A percentile compares a stretch with the other conserved stretches of the same genome.
Evolutionary conservation across 2,113 vertebrate genomes (phyloP).

Genomic region (Paradoxurus hermaphroditus): DNA sequence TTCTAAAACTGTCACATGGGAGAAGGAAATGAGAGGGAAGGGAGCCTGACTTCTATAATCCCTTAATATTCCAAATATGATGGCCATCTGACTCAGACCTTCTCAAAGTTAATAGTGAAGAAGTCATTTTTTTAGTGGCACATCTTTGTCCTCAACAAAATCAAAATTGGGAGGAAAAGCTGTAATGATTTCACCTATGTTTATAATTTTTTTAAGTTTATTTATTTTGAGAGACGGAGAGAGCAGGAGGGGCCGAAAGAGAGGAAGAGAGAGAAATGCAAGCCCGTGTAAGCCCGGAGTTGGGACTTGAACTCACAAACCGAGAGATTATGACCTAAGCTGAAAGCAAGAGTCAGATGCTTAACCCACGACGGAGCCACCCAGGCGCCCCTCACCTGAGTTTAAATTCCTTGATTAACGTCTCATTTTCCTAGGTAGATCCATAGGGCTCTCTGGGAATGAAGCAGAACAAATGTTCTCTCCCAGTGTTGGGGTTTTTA

Average conservation of each 20-base stretch:
- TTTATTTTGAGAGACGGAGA: no score
- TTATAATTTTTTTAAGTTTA: neutral
- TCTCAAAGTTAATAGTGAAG: neutral
- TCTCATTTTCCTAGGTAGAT: neutral
- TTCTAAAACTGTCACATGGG: neutral
- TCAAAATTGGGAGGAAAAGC: slow-evolving; percentile 21
- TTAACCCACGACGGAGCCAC: no score
- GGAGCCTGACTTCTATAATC: neutral
- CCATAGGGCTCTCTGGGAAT: neutral
- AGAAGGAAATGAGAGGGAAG: slow-evolving; percentile 28
- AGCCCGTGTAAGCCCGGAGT: no score
- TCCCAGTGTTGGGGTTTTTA: neutral
- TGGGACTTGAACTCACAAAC: no score
- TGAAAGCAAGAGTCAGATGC: no score
- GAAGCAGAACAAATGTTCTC: neutral
- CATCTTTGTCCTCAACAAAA: slow-evolving; percentile 44
- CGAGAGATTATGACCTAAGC: no score
- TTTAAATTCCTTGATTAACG: neutral
- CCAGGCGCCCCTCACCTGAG: neutral
- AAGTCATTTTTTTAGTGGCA: neutral
- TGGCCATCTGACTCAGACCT: neutral
- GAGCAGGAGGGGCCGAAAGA: no score
- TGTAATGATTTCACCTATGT: slow-evolving; percentile 21
- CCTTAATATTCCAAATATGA: neutral
- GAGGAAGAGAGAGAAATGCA: no score